Evolutionary conservation across 1,140 invertebrate species (phyloP), one percentile per base, ranked within the genome.

Genomic region (Phortica variegata): DNA sequence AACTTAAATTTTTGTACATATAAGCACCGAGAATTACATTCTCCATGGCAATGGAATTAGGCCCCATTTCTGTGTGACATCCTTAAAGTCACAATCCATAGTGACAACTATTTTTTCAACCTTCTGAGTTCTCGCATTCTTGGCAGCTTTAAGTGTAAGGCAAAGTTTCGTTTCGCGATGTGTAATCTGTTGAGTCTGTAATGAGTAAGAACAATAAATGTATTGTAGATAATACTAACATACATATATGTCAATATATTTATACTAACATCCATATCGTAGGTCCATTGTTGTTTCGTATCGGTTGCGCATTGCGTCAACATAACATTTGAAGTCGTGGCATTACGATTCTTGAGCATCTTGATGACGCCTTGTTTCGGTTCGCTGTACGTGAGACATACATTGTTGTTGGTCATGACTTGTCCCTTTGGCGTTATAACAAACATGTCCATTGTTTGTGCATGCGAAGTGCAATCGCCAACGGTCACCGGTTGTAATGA

Each of bases 391-490:
- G 74, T 73, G 1, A 76, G 49, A 20, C 74, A 76, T 0, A 75
- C 47, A 42, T 75, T 75, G 31, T 76, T 70, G 38, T 76, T 76
- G 32, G 69, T 72, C 74, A 76, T 76, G 31, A 76, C 73, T 40
- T 75, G 65, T 1, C 86, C 86, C 38, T 82, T 80, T 33, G 81
- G 77, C 2, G 82, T 85, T 62, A 88, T 85, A 3, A 91, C 83
- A 69, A 90, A 91, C 79, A 89, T 84, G 69, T 91, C 88, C 54
- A 82, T 81, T 12, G 84, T 77, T 39, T 81, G 76, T 16, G 78
- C 61, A 48, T 78, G 74, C 0, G 53, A 71, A 46, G 43, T 76
- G 49, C 58, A 72, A 17, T 78, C 73, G 12, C 81, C 79, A 0
- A 87, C 61, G 8, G 79, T 76, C 0, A 86, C 83, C 3, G 83